Base-by-base conservation (phyloP, 2,113 vertebrate species). In the Lycocorax pyrrhopterus region DNA sequence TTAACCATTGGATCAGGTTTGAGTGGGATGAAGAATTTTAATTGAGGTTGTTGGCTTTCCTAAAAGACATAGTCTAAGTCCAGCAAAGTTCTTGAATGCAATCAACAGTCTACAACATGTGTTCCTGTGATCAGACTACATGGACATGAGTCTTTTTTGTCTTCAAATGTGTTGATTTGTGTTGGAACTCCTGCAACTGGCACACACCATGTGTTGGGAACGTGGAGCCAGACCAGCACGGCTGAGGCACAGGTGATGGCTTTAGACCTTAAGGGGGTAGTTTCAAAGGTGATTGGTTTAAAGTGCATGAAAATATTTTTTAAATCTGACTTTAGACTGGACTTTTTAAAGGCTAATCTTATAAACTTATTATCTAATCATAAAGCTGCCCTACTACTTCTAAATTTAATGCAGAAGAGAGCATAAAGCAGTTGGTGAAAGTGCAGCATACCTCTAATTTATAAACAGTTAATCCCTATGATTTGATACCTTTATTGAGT, bases 401-500 rank as follows among this genome's bases (percentile, higher is more conserved):
- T 14, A n/a, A 67, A 62, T 75, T 53, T 46, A 69, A 25, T 56
- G 29, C 52, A 84, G 75, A 78, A 56, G 63, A 72, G 37, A 82
- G 49, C 52, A 62, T 72, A 46, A 81, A 87, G 59, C 47, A 63
- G 69, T 37, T 91, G 84, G 58, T 84, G 79, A 75, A 89, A 81
- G 44, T 68, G 73, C 68, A 84, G 39, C 33, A 39, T 46, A 71
- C 22, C 17, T 81, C 37, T 60, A 53, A 75, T 96, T 92, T 94
- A 94, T 79, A 89, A 79, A 63, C 66, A 94, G 72, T 78, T 91
- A 91, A 79, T 84, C 75, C 41, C 33, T 84, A 35, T 71, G 93
- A 84, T 76, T 90, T 4, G 14, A 81, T 94, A 90, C 90, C 94
- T 95, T 96, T 83, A 90, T 44, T 55, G 89, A 78, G 84, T 25